Conservation (phyloP, 2,113 vertebrate genomes). For the Indicator maculatus region DNA sequence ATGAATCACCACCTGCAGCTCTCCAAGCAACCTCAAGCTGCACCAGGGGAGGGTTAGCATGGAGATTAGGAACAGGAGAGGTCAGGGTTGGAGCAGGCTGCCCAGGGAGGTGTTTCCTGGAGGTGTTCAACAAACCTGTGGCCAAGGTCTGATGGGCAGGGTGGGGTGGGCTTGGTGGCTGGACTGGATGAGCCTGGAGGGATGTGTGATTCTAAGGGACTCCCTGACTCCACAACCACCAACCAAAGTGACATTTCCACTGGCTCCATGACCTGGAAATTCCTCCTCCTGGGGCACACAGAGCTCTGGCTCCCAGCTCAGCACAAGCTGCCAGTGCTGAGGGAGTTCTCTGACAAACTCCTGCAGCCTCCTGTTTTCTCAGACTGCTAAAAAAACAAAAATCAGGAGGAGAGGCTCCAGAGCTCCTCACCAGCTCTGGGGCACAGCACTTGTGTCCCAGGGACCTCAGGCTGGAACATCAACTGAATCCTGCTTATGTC, state of each 20-base stretch:
- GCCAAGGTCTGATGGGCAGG: too few relatives aligned
- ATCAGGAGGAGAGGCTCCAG: fast-evolving
- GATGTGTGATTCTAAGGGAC: background rate
- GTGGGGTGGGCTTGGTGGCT: too few relatives aligned
- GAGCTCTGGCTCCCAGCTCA: background rate
- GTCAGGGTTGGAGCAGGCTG: too few relatives aligned
- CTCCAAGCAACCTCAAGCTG: background rate
- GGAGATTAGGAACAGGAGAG: too few relatives aligned
- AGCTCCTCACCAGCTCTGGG: background rate
- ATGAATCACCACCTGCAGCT: background rate
- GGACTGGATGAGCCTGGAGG: too few relatives aligned
- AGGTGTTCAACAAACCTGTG: too few relatives aligned
- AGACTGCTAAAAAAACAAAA: background rate
- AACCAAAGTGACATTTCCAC: background rate
- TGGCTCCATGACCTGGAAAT: fast-evolving
- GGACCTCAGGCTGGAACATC: background rate
- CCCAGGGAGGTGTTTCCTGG: too few relatives aligned
- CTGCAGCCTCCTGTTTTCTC: background rate
- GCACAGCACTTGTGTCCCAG: background rate
- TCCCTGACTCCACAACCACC: background rate
- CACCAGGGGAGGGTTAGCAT: too few relatives aligned
- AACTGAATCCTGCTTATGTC: background rate
- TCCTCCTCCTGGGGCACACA: background rate
- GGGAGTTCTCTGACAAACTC: background rate
- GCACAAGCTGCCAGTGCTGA: background rate